Base-by-base conservation (phyloP, 2,888 invertebrate genomes). In the Orchesella flavescens region DNA sequence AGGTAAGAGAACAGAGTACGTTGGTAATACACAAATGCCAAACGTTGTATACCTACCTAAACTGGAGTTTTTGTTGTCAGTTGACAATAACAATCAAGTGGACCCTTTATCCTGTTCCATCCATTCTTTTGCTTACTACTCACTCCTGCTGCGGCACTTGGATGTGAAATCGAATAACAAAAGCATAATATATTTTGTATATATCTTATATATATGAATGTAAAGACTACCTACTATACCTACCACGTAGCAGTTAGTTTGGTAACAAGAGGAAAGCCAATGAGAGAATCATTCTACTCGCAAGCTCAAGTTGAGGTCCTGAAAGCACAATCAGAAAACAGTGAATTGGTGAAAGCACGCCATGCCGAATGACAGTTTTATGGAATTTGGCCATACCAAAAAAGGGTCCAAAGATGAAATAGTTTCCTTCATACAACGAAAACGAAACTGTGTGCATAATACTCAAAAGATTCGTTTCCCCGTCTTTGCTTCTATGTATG, bases 321-420 rank as follows among this genome's bases (percentile, higher is more conserved):
- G 66, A 76, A 53, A 78, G 61, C 21, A 78, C 78, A 78, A 78
- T 78, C 78, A 69, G 65, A 76, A 68, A 78, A 46, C 19, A 24
- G 77, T 23, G 59, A 68, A 57, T n/a, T 68, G 74, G 65, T 23
- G 61, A 75, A 55, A 75, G 53, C 34, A 75, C 59, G 61, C 44
- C 63, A 59, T 44, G 61, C 44, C 63, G 44, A 74, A 55, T 75
- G 75, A 75, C 75, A 75, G 75, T 75, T 75, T 75, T 65, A 75
- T 75, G 55, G 75, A 66, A 44, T 74, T 74, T 61, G 44, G 19
- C 63, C 63, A 23, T 24, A 34, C 21, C 46, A 63, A 68, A n/a
- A 68, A 46, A n/a, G n/a, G 21, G 63, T 44, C 19, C 21, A 75
- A 75, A 75, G 65, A 63, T 72, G 72, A 72, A 59, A 72, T 72